A percentile compares a stretch with the other conserved stretches of the same genome.
phyloP scores from a whole-genome alignment of 2,888 invertebrate genomes.

The Caenorhabditis zanzibari region DNA sequence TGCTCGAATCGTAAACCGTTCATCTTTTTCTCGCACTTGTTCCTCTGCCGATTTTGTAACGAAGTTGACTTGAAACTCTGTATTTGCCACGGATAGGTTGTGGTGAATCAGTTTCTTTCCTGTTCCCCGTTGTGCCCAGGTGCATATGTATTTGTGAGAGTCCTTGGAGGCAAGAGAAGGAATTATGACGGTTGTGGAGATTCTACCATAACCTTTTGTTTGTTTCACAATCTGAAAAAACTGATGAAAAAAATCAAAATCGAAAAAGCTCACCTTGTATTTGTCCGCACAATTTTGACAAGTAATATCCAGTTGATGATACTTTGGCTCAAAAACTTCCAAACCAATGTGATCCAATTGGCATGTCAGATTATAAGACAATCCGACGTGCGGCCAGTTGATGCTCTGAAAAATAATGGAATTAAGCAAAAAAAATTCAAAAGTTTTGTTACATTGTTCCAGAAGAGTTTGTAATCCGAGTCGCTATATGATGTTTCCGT shows the following conservation, averaged over 20 bases:
- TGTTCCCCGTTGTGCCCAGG: neutral
- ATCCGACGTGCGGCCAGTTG: neutral
- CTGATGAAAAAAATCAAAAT: no score
- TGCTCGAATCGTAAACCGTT: neutral
- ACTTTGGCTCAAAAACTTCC: neutral
- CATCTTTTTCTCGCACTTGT: neutral
- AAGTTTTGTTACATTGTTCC: neutral
- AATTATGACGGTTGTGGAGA: neutral
- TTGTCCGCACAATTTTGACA: neutral
- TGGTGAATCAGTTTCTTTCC: neutral
- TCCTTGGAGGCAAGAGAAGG: neutral
- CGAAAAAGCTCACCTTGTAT: neutral
- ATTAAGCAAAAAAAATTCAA: no score
- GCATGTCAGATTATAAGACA: neutral
- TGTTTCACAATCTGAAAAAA: neutral
- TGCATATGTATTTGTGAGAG: neutral
- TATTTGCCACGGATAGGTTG: neutral
- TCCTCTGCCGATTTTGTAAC: neutral
- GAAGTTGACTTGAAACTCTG: neutral
- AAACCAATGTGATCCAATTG: neutral
- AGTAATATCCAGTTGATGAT: neutral
- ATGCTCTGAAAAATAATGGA: neutral
- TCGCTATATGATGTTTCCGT: neutral
- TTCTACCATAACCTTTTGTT: neutral
- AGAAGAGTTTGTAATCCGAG: neutral